A percentile compares a stretch with the other conserved stretches of the same genome.
Evolutionary conservation across 2,797 vertebrate genomes (phyloP).

Genomic region (Ciconia nigra): DNA sequence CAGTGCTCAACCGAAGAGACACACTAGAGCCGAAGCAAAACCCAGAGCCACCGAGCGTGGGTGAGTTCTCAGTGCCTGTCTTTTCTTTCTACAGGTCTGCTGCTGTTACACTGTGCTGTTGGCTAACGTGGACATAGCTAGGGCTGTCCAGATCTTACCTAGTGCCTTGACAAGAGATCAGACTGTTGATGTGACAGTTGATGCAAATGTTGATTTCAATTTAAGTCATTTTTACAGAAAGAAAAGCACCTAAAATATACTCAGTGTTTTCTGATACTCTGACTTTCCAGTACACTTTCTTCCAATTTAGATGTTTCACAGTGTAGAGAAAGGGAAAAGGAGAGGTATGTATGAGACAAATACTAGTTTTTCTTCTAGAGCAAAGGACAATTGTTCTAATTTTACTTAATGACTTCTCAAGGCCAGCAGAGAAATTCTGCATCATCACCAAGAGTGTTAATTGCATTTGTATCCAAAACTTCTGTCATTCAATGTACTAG

Average conservation of each 20-base stretch:
- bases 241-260: not conserved
- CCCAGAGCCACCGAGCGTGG: not conserved
- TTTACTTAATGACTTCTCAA: not conserved
- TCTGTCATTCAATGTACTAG: not conserved
- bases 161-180: not conserved
- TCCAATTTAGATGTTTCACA: not conserved
- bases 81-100: not conserved
- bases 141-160: not conserved
- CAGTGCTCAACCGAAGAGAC: accelerated
- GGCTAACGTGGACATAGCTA: not conserved
- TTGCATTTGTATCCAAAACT: not conserved
- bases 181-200: not conserved
- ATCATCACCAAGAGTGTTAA: not conserved
- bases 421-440: not conserved
- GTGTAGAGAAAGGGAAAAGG: not conserved
- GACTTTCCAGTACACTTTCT: not conserved
- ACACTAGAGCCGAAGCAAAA: not conserved
- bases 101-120: not conserved
- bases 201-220: not conserved
- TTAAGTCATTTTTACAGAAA: not conserved
- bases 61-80: not conserved
- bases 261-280: not conserved
- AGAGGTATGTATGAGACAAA: not conserved
- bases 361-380: not conserved
- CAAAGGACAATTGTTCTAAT: not conserved